Conservation (phyloP, 2,888 invertebrate genomes). For the Rotaria macrura region DNA sequence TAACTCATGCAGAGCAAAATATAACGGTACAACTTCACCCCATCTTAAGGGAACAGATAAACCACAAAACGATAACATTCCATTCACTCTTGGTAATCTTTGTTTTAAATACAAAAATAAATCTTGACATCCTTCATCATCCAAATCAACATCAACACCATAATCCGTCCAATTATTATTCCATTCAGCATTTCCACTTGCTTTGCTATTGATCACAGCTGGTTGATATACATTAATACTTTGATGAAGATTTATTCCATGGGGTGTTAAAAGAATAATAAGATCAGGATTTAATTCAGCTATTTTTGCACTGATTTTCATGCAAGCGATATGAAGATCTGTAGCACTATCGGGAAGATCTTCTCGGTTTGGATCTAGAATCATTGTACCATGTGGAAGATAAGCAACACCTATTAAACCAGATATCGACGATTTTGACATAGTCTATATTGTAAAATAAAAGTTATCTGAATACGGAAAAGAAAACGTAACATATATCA, state of each 20-base stretch:
- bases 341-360: not conserved
- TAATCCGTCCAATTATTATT: not conserved
- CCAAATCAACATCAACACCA: not conserved
- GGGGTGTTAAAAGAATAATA: not conserved
- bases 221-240: not conserved
- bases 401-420: not conserved
- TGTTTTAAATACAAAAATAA: not conserved
- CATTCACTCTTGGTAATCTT: not conserved
- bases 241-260: slow-evolving; percentile 16
- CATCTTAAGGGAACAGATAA: not conserved
- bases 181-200: slow-evolving; percentile 1
- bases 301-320: not conserved
- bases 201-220: not conserved
- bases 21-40: slow-evolving; percentile 2
- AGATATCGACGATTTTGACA: not conserved
- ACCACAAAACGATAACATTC: not conserved
- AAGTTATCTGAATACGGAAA: not conserved
- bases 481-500: too few species aligned
- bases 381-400: not conserved
- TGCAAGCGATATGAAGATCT: not conserved
- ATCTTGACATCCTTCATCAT: not conserved
- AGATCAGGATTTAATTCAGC: slow-evolving; percentile 1
- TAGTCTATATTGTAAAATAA: not conserved
- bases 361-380: not conserved
- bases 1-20: not conserved